Base-by-base conservation (phyloP, 2,888 invertebrate genomes). In the Drosophila subquinaria region DNA sequence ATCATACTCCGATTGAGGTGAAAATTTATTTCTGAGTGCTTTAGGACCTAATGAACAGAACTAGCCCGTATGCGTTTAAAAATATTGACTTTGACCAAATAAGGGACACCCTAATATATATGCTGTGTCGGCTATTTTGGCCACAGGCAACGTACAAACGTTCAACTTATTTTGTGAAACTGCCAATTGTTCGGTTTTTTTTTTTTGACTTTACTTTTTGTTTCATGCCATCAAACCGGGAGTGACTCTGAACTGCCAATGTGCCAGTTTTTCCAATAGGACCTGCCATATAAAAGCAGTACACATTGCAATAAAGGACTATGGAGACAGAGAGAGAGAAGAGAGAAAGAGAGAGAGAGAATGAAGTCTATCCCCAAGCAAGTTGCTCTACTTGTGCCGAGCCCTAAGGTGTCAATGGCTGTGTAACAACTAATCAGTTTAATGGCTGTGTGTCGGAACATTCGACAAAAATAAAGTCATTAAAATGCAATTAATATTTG, bases 401-500 rank as follows among this genome's bases (percentile, higher is more conserved):
- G 60, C 50, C 66, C 57, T 36, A 67, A 85, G 84, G 84, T 86
- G 89, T 73, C 87, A 83, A 88, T 78, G 69, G 67, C 76, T 79
- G 57, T 76, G 51, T 36, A 45, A 23, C 57, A 75, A 69, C 79
- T 86, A 86, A 86, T 86, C 89, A 89, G 79, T 84, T 87, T 87
- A 89, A 86, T 89, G 78, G 85, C 76, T 76, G 72, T 82, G 63
- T 84, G 50, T 62, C 47, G 59, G 67, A 63, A 75, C 74, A 70
- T 69, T 77, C 70, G 66, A 76, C 61, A 75, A 62, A 62, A 77
- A 82, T 89, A 73, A 87, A 84, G 78, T 78, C 82, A 89, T 86
- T 89, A 89, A 86, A 89, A 89, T 78, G 80, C 89, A 86, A 86
- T 86, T 86, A 86, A 87, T 84, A 87, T 80, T 79, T 76, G 57